Conservation (phyloP, 2,888 invertebrate species). For the Acronicta aceris region DNA sequence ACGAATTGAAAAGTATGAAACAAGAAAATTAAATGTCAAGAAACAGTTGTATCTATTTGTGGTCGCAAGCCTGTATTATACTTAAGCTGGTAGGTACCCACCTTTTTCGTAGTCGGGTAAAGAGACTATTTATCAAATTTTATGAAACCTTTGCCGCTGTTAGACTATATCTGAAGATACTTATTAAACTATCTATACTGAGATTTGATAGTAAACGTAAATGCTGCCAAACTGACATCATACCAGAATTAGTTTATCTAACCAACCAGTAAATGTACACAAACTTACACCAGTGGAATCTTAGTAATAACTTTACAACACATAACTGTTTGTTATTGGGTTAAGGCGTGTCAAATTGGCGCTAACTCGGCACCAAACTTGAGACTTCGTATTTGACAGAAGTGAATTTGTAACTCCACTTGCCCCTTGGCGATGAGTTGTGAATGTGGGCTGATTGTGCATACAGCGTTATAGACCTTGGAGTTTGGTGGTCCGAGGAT, state of each 20-base stretch:
- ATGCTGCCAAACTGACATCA: background rate
- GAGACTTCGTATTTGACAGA: conserved; percentile 65
- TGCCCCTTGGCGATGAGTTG: conserved; percentile 66
- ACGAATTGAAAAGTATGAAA: too few relatives aligned
- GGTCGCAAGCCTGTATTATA: too few relatives aligned
- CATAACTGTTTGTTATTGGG: conserved; percentile 68
- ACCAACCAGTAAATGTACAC: conserved; percentile 39
- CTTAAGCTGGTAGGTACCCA: too few relatives aligned
- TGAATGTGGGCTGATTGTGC: conserved; percentile 84
- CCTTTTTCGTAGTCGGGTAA: too few relatives aligned
- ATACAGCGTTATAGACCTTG: conserved; percentile 55
- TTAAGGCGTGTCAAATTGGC: conserved; percentile 77
- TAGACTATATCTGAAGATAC: too few relatives aligned
- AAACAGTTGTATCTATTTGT: too few relatives aligned
- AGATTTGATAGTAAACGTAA: background rate
- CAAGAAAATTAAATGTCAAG: too few relatives aligned
- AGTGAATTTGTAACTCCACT: conserved; percentile 74
- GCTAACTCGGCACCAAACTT: conserved; percentile 70
- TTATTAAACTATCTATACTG: too few relatives aligned
- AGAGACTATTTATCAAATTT: too few relatives aligned
- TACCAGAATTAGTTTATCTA: conserved; percentile 32
- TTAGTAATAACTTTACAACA: conserved; percentile 54
- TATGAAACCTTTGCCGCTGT: too few relatives aligned
- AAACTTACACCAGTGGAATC: conserved; percentile 52
- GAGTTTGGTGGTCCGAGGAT: conserved; percentile 32